Percentiles rank a stretch among this genome's conserved stretches.
phyloP scores from a whole-genome alignment of 1,140 invertebrate genomes.

The Drosophila paulistorum region DNA sequence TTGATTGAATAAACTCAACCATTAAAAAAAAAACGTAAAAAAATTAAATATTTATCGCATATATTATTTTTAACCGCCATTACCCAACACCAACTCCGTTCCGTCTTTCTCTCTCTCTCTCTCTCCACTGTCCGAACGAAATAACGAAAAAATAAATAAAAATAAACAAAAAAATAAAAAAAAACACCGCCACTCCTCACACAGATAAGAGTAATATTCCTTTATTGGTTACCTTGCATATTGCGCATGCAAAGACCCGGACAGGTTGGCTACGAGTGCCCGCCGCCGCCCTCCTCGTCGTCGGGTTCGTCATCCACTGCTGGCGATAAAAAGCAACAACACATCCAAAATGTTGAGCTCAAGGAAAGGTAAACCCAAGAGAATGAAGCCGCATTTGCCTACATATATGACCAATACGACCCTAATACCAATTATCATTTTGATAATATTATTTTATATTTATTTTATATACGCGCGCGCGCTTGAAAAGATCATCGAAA shows the following conservation, averaged over 20 bases:
- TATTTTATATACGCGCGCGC: background rate
- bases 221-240: slow-evolving; percentile 98
- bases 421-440: background rate
- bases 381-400: background rate
- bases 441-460: background rate
- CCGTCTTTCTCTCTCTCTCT: slow-evolving; percentile 69
- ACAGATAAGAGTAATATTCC: slow-evolving; percentile 95
- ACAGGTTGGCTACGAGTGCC: slow-evolving; percentile 86
- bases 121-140: slow-evolving; percentile 46
- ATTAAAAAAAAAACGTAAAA: slow-evolving; percentile 51
- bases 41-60: slow-evolving; percentile 67
- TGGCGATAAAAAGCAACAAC: slow-evolving; percentile 84
- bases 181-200: slow-evolving; percentile 54
- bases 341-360: slow-evolving; percentile 82
- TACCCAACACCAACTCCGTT: slow-evolving; percentile 69
- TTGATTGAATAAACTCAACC: slow-evolving; percentile 4
- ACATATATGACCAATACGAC: background rate
- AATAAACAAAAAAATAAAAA: background rate
- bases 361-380: slow-evolving; percentile 81
- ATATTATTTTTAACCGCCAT: slow-evolving; percentile 76
- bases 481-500: slow-evolving; percentile 88
- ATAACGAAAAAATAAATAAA: background rate
- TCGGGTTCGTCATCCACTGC: slow-evolving; percentile 83
- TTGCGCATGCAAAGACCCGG: slow-evolving; percentile 96
- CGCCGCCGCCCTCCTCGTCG: slow-evolving; percentile 85